Base-by-base conservation (phyloP, 2,113 vertebrate species). In the Varanus komodoensis region DNA sequence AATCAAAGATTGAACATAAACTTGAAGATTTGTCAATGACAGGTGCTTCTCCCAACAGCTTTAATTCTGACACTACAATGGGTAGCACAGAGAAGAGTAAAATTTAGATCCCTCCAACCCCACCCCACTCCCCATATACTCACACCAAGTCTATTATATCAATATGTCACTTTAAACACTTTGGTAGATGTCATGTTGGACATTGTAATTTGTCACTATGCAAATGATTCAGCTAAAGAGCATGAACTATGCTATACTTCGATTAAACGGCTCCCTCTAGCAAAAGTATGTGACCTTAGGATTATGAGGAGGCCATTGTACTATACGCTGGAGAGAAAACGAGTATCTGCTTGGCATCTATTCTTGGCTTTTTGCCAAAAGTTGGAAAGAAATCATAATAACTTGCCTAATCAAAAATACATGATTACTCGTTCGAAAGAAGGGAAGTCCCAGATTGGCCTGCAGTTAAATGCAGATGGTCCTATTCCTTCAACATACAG, bases 371-470 rank as follows among this genome's bases (percentile, higher is more conserved):
- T 57, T 83, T 44, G 9, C 34, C 82, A n/a, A 95, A 90, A 93
- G 82, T 90, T 88, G 81, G 27, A 74, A 83, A 78, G 27, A 74
- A 83, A 82, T 34, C 0, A 32, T 87, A 95, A 85, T 87, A 91
- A 91, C 82, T 93, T 81, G 80, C 86, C 71, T 67, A 87, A 75
- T 82, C 21, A 78, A 80, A 82, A 85, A 89, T 88, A 88, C 89
- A 79, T 92, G 93, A 90, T 89, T 89, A 82, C 86, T 91, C 89
- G 81, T 88, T 94, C 94, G 91, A 85, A 81, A 90, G 78, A 69
- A 81, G 44, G 86, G 89, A 88, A 57, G 57, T 93, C 91, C 87
- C 82, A 44, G 61, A 71, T 81, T 90, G 71, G 89, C 84, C 73
- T 93, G 90, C 54, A 92, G 89, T 93, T 92, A 93, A 90, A 84